Percentiles rank a stretch among this genome's conserved stretches.
phyloP scores from a whole-genome alignment of 1,140 invertebrate species.

The Saccostrea glomerata region DNA sequence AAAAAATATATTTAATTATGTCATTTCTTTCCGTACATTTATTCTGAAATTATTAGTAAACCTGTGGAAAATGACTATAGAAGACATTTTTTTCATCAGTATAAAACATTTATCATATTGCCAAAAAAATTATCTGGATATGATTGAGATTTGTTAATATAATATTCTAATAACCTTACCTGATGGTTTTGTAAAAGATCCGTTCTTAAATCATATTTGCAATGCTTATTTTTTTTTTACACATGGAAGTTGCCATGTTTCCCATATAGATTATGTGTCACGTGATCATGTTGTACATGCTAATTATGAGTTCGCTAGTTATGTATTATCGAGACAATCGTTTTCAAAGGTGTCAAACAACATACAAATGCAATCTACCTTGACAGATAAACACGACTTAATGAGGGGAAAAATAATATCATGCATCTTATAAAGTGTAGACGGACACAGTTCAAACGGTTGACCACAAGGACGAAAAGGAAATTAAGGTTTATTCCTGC shows the following conservation, averaged over 20 bases:
- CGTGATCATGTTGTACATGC: slow-evolving; percentile 2
- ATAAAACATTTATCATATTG: too few species aligned
- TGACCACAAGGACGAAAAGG: slow-evolving; percentile 19
- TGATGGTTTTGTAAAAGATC: background rate
- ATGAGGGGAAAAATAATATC: background rate
- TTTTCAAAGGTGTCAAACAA: slow-evolving; percentile 22
- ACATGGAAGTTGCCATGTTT: background rate
- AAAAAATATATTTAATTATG: too few species aligned
- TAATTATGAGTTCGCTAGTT: background rate
- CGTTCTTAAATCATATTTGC: slow-evolving; percentile 12
- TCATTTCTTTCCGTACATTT: too few species aligned
- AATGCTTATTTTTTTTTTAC: slow-evolving; percentile 10
- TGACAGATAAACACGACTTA: background rate
- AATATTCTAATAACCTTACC: background rate
- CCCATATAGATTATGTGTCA: background rate
- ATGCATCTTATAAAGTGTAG: background rate
- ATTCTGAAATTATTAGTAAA: too few species aligned
- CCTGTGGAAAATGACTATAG: too few species aligned
- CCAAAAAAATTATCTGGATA: too few species aligned
- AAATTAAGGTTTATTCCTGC: background rate
- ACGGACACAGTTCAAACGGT: background rate
- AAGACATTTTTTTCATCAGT: too few species aligned
- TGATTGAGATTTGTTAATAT: too few species aligned
- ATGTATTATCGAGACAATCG: background rate
- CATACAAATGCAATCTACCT: slow-evolving; percentile 28